Evolutionary conservation across 2,888 invertebrate genomes (phyloP).

Genomic region (Pterostichus niger): DNA sequence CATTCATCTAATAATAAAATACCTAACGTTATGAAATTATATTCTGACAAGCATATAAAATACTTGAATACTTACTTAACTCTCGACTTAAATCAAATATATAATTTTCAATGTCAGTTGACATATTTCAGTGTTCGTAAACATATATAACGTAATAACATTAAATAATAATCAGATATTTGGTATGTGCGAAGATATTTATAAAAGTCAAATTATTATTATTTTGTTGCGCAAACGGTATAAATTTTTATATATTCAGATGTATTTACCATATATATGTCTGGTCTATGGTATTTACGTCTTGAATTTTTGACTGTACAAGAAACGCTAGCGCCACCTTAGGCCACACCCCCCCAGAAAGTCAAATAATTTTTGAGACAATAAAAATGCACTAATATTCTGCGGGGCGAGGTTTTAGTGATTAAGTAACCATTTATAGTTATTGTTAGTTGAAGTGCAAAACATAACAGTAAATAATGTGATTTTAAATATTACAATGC

Average conservation of each 20-base stretch:
- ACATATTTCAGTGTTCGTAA: slow-evolving; percentile 16
- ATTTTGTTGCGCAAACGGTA: slow-evolving; percentile 15
- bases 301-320: slow-evolving; percentile 1
- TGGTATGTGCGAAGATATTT: not conserved
- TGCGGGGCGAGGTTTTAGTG: slow-evolving; percentile 46
- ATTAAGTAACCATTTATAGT: slow-evolving; percentile 35
- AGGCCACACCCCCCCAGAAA: not conserved
- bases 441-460: slow-evolving; percentile 29
- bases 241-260: not conserved
- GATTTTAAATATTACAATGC: slow-evolving; percentile 18
- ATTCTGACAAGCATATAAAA: not conserved
- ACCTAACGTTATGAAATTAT: too few relatives aligned
- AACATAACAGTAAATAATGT: slow-evolving; percentile 28
- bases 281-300: too few relatives aligned
- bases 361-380: slow-evolving; percentile 8
- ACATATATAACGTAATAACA: not conserved
- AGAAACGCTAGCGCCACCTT: slow-evolving; percentile 1
- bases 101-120: slow-evolving; percentile 59
- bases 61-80: slow-evolving; percentile 48
- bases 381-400: slow-evolving; percentile 24
- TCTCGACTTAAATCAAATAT: slow-evolving; percentile 61
- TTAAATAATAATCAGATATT: not conserved
- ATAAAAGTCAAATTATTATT: slow-evolving; percentile 8
- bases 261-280: too few relatives aligned
- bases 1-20: too few relatives aligned